Percentiles rank a stretch among this genome's conserved stretches.
phyloP scores from a whole-genome alignment of 2,113 vertebrate genomes.

The Plecotus auritus region DNA sequence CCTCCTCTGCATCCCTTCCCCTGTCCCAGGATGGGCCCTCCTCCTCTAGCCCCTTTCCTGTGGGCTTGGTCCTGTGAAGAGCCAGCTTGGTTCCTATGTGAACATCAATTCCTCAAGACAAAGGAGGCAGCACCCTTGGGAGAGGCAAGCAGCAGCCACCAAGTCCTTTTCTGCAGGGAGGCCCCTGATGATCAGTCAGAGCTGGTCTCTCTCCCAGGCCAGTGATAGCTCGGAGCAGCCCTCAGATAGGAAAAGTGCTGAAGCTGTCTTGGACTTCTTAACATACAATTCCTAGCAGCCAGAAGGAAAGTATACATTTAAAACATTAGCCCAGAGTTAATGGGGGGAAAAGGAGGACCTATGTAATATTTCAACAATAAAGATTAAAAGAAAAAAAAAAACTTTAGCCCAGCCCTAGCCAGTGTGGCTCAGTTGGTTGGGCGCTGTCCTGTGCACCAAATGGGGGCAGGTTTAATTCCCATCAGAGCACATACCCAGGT shows the following conservation, averaged over 20 bases:
- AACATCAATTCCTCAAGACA: background rate
- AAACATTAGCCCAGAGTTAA: background rate
- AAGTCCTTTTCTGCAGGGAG: background rate
- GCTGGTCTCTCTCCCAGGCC: background rate
- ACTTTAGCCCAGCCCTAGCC: background rate
- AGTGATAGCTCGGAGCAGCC: background rate
- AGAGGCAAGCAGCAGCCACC: background rate
- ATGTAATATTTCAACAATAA: too few relatives aligned
- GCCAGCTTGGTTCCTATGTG: background rate
- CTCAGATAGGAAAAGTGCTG: background rate
- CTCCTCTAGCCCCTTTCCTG: background rate
- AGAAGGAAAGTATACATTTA: background rate
- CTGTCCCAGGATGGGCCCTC: background rate
- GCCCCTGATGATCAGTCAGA: background rate
- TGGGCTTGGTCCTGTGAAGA: background rate
- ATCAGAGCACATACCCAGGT: background rate
- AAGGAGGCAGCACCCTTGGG: background rate
- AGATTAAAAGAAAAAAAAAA: too few relatives aligned
- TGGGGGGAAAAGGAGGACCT: too few relatives aligned
- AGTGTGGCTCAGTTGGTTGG: background rate
- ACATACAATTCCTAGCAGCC: background rate
- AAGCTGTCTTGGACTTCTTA: background rate
- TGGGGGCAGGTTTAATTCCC: background rate
- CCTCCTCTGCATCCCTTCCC: background rate
- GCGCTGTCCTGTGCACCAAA: background rate